phyloP scores from a whole-genome alignment of 1,140 invertebrate genomes.

The Drosophila pruinosa region DNA sequence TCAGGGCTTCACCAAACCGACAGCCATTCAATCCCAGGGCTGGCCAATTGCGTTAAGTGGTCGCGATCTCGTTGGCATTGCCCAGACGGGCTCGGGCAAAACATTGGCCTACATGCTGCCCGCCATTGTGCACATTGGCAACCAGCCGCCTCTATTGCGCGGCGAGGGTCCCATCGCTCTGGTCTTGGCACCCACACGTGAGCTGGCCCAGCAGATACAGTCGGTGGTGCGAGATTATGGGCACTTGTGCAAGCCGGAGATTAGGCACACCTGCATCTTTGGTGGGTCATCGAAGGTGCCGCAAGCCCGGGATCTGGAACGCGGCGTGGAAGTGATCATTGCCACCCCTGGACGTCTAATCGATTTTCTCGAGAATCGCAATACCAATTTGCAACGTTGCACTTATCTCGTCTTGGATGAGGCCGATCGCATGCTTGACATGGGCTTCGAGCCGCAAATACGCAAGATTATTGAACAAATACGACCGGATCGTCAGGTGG shows the following conservation, averaged over 20 bases:
- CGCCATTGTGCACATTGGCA: slow-evolving; percentile 89
- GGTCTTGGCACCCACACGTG: slow-evolving; percentile 97
- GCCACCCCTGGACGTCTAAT: slow-evolving; percentile 98
- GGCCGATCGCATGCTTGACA: slow-evolving; percentile 94
- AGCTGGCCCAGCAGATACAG: slow-evolving; percentile 98
- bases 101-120: slow-evolving; percentile 94
- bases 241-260: slow-evolving; percentile 87
- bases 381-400: slow-evolving; percentile 94
- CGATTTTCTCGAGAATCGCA: slow-evolving; percentile 97
- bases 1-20: slow-evolving; percentile 92
- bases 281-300: slow-evolving; percentile 98
- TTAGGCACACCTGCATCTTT: slow-evolving; percentile 97
- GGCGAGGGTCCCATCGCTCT: slow-evolving; percentile 97
- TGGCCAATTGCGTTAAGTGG: slow-evolving; percentile 97
- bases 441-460: slow-evolving; percentile 99
- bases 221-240: slow-evolving; percentile 97
- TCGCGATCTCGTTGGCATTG: slow-evolving; percentile 96
- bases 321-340: slow-evolving; percentile 96
- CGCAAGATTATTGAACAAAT: slow-evolving; percentile 98
- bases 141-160: slow-evolving; percentile 87
- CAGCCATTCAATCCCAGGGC: slow-evolving; percentile 93
- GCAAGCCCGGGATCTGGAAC: slow-evolving; percentile 95
- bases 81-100: slow-evolving; percentile 97
- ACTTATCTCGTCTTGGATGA: slow-evolving; percentile 99
- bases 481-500: slow-evolving; percentile 95